Percentiles rank a stretch among this genome's conserved stretches.
phyloP scores from a whole-genome alignment of 2,797 vertebrate species.

The Threskiornis aethiopicus region DNA sequence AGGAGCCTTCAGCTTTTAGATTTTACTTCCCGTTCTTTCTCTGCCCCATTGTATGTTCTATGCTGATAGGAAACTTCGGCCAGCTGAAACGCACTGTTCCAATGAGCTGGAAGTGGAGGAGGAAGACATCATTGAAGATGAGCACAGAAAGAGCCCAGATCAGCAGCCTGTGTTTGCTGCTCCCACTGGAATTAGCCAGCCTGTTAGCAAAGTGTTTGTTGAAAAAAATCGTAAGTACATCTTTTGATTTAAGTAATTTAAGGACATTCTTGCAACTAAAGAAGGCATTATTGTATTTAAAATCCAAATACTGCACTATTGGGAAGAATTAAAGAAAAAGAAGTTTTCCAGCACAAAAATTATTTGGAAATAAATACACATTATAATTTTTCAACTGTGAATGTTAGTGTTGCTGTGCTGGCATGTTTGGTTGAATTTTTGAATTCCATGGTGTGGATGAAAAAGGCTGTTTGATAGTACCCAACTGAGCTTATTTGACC shows the following conservation, averaged over 20 bases:
- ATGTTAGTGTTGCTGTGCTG: not conserved
- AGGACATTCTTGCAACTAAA: not conserved
- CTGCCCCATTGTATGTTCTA: not conserved
- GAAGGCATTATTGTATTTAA: not conserved
- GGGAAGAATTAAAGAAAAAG: not conserved
- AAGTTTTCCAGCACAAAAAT: not conserved
- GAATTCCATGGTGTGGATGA: not conserved
- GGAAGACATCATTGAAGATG: slow-evolving; percentile 88
- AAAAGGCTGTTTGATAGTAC: not conserved
- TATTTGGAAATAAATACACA: not conserved
- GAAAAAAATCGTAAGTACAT: slow-evolving; percentile 89
- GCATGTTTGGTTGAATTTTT: not conserved
- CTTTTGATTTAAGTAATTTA: not conserved
- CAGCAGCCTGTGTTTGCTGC: slow-evolving; percentile 86
- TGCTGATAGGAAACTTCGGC: slow-evolving; percentile 81
- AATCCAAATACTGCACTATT: not conserved
- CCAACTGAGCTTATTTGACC: not conserved
- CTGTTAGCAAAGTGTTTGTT: slow-evolving; percentile 91
- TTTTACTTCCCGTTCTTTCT: not conserved
- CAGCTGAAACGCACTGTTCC: slow-evolving; percentile 73
- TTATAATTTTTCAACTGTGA: not conserved
- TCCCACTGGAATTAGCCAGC: slow-evolving; percentile 87
- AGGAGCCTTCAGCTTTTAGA: not conserved
- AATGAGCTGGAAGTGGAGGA: slow-evolving; percentile 88
- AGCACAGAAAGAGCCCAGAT: slow-evolving; percentile 70